Evolutionary conservation across 2,113 vertebrate genomes (phyloP), one percentile per base, ranked within the genome.

Genomic region (Azemiops feae): DNA sequence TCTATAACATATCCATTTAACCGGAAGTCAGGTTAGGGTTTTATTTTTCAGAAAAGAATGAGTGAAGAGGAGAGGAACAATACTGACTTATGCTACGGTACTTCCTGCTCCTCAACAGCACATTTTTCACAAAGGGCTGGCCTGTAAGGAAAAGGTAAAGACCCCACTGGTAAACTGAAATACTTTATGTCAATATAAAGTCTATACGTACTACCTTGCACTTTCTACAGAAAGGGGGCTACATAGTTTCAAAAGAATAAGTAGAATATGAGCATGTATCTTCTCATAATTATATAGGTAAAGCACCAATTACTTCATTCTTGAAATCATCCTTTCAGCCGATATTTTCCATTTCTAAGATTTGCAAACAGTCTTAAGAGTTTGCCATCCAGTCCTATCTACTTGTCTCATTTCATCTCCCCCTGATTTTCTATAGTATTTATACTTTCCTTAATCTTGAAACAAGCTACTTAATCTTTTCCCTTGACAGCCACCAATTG

Each of bases 81-180:
- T 54, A 58, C 91, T 86, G 91, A 92, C 87, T 92, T 87, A 85
- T 58, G n/a, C 54, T 60, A 91, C 54, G 45, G 45, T 85, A 89
- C 2, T 89, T 89, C 69, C 87, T 89, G 93, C 58, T 91, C 81
- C 53, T 45, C 43, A 74, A 86, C 90, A 45, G 74, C 43, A 43
- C 12, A 27, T 39, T 92, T 86, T 58, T 86, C 18, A n/a, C 53
- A 85, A 34, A 91, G 45, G 34, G 22, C 45, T 27, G 55, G 43
- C 50, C 54, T 86, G 14, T n/a, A 52, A 58, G 87, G 11, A 74
- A 74, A 74, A 69, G 11, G 12, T n/a, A 69, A 69, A 34, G 11
- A 34, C 14, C n/a, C 14, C n/a, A 74, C n/a, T 7, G 64, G 34
- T 7, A 74, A 34, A 74, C n/a, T 74, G 14, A 74, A 34, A 74